Base-by-base conservation (phyloP, 2,888 invertebrate genomes). In the Tipula helvola region DNA sequence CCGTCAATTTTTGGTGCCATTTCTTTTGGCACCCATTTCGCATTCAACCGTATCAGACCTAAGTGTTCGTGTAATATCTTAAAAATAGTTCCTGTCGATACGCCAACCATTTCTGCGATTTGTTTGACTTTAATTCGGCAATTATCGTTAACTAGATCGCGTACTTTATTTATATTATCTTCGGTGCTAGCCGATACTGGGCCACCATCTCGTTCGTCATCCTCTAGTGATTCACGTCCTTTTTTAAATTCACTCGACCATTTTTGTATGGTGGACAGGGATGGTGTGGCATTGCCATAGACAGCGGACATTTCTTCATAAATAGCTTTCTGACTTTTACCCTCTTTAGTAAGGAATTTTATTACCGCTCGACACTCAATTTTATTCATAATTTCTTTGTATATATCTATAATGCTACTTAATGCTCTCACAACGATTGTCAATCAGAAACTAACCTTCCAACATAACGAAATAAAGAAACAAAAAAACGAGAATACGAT, bases 381-480 rank as follows among this genome's bases (percentile, higher is more conserved):
- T 71, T 71, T 71, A 28, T 71, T 28, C 71, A 71, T 71, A 28
- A 28, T 28, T 28, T 28, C 28, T 28, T 8, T 10, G 28, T 16
- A 57, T 57, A 16, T 57, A 16, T 41, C 28, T 44, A 44, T 12
- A 57, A 16, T 57, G 10, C 28, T 7, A 71, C 8, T 18, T 28
- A 71, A 71, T 71, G 71, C 71, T 71, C 71, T 71, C 71, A 71
- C 71, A 71, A 71, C 71, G 71, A 71, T 71, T 71, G 71, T 71
- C 71, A 71, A 71, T 71, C 28, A 71, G 71, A 71, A 71, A 71
- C 71, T 71, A 71, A 71, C 71, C 71, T 71, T 71, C 7, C 71
- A 71, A 71, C 10, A 18, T 28, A 28, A 28, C 10, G 71, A 71
- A 28, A 28, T 52, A 52, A 52, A 52, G 52, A 71, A 71, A 71